These are phyloP conservation scores for Trichonephila clavipes DNA, from an alignment of 1,140 invertebrate species.

Conservation along the genomic window DNA sequence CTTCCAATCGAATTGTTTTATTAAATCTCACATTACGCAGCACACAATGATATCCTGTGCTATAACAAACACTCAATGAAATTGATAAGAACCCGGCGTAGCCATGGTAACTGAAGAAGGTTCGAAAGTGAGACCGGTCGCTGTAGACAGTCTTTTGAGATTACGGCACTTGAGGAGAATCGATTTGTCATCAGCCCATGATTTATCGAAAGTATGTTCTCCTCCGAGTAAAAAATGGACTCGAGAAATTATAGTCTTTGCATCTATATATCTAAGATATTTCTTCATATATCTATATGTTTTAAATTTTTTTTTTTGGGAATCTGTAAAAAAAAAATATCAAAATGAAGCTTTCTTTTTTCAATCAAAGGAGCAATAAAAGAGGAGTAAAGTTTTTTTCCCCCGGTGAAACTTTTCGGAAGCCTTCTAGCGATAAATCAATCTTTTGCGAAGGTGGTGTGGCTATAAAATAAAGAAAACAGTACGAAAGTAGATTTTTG, in stretches of 20 bases:
- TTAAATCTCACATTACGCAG: conserved; percentile 4
- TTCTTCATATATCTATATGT: not conserved
- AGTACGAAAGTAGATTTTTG: not conserved
- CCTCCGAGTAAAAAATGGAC: conserved; percentile 8
- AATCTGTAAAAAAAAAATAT: not conserved
- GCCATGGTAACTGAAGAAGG: not conserved
- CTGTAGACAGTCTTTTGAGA: conserved; percentile 79
- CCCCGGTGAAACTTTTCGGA: not conserved
- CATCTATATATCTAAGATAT: conserved; percentile 51
- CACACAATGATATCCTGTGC: not conserved
- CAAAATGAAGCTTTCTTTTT: not conserved
- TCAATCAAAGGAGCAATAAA: not conserved
- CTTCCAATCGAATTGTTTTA: conserved; percentile 1
- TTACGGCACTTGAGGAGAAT: conserved; percentile 70
- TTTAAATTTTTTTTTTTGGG: not conserved
- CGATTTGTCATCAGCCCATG: conserved; percentile 75
- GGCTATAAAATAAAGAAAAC: not conserved
- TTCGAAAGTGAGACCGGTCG: conserved; percentile 51
- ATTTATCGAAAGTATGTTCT: conserved; percentile 71
- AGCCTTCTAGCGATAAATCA: conserved; percentile 8
- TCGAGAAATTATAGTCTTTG: conserved; percentile 61
- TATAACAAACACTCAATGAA: conserved; percentile 6
- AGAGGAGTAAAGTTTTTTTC: not conserved
- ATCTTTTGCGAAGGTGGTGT: not conserved
- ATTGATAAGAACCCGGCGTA: conserved; percentile 50